Evolutionary conservation across 2,797 vertebrate genomes (phyloP).

Genomic region (Gymnocypris eckloni): DNA sequence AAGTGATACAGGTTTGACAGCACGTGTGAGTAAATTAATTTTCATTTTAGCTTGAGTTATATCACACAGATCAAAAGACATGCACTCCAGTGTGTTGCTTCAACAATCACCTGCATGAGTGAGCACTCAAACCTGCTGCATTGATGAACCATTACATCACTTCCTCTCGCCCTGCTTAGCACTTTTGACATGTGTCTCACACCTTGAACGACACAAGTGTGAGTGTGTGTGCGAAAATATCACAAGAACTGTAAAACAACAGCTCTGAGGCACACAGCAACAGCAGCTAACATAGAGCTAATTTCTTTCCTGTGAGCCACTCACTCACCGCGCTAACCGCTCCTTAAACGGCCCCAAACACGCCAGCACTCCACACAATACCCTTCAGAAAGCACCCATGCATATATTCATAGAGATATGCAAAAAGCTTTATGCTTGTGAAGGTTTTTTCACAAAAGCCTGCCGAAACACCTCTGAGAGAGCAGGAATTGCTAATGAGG

Average conservation of each 20-base stretch:
- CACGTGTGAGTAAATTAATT: neutral
- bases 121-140: neutral
- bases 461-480: conserved; percentile 16
- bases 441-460: conserved; percentile 10
- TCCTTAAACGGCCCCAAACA: conserved; percentile 29
- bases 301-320: conserved; percentile 43
- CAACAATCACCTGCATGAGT: conserved; percentile 4
- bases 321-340: conserved; percentile 14
- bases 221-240: conserved; percentile 57
- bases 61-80: conserved; percentile 18
- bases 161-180: conserved; percentile 35
- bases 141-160: conserved; percentile 60
- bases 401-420: conserved; percentile 54
- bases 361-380: conserved; percentile 40
- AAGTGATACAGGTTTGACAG: neutral
- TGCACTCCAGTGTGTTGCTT: neutral
- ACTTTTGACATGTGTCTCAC: conserved; percentile 48
- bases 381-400: conserved; percentile 56
- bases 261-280: conserved; percentile 43
- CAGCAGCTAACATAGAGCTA: conserved; percentile 42
- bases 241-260: conserved; percentile 65
- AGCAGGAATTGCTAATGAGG: conserved; percentile 21
- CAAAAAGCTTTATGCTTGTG: conserved; percentile 30
- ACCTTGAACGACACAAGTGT: conserved; percentile 20
- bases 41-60: neutral